Conservation (phyloP, 30 jellyfish, hydroid and myxozoan genomes). For the Haliclystus octoradiatus region DNA sequence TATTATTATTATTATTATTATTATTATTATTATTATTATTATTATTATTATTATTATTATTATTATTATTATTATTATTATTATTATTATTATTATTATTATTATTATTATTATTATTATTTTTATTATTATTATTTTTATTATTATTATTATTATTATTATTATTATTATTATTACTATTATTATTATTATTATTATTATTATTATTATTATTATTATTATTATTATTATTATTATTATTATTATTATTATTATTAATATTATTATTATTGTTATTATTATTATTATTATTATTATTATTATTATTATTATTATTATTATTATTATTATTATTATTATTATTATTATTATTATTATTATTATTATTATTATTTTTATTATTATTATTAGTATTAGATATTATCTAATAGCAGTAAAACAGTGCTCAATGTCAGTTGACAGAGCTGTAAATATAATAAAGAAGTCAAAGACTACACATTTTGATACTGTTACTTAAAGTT, state of each 20-base stretch:
- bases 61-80: neutral
- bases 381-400: too few species aligned
- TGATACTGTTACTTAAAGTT: too few species aligned
- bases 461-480: too few species aligned
- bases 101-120: slow-evolving; percentile 3
- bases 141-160: slow-evolving; percentile 2
- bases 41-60: neutral
- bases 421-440: too few species aligned
- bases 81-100: slow-evolving; percentile 2
- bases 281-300: neutral
- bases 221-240: neutral
- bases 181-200: neutral
- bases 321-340: neutral
- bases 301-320: neutral
- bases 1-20: neutral
- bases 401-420: too few species aligned
- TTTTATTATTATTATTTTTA: neutral
- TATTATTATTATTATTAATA: neutral
- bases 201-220: neutral
- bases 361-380: too few species aligned
- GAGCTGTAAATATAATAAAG: too few species aligned
- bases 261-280: neutral
- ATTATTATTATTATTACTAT: neutral
- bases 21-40: neutral
- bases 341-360: neutral